These are phyloP conservation scores for Creontiades dilutus DNA, from an alignment of 2,888 invertebrate genomes.

Conservation along the genomic window DNA sequence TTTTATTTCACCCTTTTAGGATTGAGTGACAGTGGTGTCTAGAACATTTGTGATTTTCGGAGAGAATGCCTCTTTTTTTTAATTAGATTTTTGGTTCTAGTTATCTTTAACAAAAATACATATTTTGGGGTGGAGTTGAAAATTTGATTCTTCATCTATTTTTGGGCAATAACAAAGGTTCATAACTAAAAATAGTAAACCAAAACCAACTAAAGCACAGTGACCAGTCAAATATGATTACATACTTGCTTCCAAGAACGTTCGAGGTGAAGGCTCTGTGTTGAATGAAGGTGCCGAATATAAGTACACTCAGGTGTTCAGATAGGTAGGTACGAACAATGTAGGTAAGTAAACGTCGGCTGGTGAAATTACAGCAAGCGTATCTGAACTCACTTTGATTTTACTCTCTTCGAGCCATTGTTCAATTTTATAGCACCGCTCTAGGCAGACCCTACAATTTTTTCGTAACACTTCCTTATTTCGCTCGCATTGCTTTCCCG, in stretches of 20 bases:
- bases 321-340: background rate
- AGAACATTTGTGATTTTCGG: too few relatives aligned
- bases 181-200: too few relatives aligned
- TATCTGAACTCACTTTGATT: background rate
- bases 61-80: too few relatives aligned
- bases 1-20: too few relatives aligned
- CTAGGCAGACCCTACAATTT: background rate
- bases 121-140: too few relatives aligned
- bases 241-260: background rate
- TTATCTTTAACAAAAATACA: too few relatives aligned
- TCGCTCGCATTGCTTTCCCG: conserved; percentile 6
- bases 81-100: too few relatives aligned
- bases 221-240: background rate
- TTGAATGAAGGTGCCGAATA: too few relatives aligned
- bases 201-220: too few relatives aligned
- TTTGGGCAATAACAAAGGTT: too few relatives aligned
- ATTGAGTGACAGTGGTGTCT: too few relatives aligned
- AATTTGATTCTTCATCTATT: too few relatives aligned
- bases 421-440: conserved; percentile 25
- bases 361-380: background rate
- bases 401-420: background rate
- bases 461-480: background rate
- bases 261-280: background rate
- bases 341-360: background rate
- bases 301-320: background rate